A percentile compares a stretch with the other conserved stretches of the same genome.
These are phyloP conservation scores for Otolemur crassicaudatus DNA, from an alignment of 2,797 vertebrate genomes.

Conservation along the genomic window DNA sequence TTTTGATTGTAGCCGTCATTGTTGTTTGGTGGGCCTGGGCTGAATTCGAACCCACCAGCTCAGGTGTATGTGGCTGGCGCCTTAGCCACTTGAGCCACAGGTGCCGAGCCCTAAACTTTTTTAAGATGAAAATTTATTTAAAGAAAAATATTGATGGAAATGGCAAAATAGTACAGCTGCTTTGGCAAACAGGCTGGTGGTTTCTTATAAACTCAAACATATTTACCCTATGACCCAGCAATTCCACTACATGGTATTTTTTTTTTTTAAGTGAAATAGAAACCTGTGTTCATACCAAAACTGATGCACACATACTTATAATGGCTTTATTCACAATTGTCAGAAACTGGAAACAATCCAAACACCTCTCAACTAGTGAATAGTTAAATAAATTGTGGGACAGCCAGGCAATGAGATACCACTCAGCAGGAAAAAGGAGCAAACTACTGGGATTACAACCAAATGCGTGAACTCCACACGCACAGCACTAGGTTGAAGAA, in stretches of 20 bases:
- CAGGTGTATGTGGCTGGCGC: no score
- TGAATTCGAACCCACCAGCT: no score
- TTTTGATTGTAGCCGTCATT: no score
- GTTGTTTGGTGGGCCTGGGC: no score
- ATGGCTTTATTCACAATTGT: not conserved
- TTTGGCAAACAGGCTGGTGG: not conserved
- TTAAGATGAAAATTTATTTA: conserved; percentile 14
- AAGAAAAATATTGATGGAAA: conserved; percentile 32
- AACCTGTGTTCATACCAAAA: not conserved
- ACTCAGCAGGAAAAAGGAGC: not conserved
- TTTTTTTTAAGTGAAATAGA: not conserved
- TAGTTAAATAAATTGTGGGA: not conserved
- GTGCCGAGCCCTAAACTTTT: not conserved
- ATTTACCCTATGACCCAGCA: not conserved
- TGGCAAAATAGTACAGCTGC: not conserved
- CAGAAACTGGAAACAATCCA: not conserved
- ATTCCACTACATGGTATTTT: not conserved
- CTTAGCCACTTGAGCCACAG: no score
- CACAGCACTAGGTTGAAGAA: not conserved
- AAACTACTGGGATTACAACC: not conserved
- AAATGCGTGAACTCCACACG: rapidly evolving
- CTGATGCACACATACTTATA: not conserved
- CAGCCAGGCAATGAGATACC: not conserved
- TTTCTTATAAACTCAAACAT: conserved; percentile 1
- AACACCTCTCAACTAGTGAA: not conserved